Evolutionary conservation across 2,888 invertebrate species (phyloP).

Genomic region (Drosophila histrio): DNA sequence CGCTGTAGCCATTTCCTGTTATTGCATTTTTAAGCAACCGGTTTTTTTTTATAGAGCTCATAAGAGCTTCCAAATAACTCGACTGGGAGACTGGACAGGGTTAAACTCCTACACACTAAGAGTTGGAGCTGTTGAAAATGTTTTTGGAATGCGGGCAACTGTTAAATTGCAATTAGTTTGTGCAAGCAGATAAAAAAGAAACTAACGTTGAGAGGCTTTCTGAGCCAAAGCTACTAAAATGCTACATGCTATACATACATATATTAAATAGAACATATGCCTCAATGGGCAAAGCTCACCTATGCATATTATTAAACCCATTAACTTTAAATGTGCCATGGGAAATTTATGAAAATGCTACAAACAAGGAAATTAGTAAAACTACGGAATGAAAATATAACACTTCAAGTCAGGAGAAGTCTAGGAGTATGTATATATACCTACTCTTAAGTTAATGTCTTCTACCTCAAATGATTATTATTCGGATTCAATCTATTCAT

Average conservation of each 20-base stretch:
- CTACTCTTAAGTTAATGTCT: no score
- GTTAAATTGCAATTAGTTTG: conserved; percentile 73
- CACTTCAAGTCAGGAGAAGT: no score
- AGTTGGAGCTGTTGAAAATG: conserved; percentile 14
- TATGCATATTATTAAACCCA: conserved; percentile 12
- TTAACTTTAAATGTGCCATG: conserved; percentile 15
- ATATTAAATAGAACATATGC: conserved; percentile 1
- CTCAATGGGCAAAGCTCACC: conserved; percentile 2
- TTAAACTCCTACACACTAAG: conserved; percentile 8
- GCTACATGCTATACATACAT: not conserved
- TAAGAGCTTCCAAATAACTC: conserved; percentile 30
- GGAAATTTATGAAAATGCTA: not conserved
- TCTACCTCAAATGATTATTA: no score
- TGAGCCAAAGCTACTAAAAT: not conserved
- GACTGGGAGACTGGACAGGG: not conserved
- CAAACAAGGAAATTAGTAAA: not conserved
- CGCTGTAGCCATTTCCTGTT: conserved; percentile 73
- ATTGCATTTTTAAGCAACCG: conserved; percentile 74
- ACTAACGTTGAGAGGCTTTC: conserved; percentile 29
- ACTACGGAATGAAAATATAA: not conserved
- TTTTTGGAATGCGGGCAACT: conserved; percentile 48
- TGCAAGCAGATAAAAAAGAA: conserved; percentile 14
- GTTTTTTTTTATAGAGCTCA: conserved; percentile 32
- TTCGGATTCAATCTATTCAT: no score
- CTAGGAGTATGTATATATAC: no score